Conservation (phyloP, 2,113 vertebrate species). For the Sula dactylatra region DNA sequence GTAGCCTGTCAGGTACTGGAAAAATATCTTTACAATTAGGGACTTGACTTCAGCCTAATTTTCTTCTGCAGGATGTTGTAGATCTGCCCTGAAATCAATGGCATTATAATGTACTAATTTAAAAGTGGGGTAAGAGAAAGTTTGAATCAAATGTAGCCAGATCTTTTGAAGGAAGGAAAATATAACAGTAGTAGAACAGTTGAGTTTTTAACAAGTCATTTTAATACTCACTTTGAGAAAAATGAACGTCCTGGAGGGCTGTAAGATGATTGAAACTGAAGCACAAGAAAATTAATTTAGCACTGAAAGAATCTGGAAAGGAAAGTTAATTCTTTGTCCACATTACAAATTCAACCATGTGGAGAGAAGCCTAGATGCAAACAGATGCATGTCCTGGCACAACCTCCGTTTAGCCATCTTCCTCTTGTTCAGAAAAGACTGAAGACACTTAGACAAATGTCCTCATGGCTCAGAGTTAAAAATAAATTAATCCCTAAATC, state of each 20-base stretch:
- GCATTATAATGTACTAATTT: not conserved
- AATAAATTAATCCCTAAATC: not conserved
- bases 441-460: not conserved
- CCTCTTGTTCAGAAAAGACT: not conserved
- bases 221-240: not conserved
- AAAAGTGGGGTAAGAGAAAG: not conserved
- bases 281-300: not conserved
- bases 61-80: not conserved
- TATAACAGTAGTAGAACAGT: not conserved
- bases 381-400: not conserved
- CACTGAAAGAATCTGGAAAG: not conserved
- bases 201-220: not conserved
- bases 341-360: not conserved
- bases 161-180: not conserved
- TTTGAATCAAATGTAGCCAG: not conserved
- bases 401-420: not conserved
- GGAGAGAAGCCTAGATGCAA: not conserved
- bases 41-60: not conserved
- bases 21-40: constrained; percentile 18
- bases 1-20: not conserved
- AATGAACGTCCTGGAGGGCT: not conserved
- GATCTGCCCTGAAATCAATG: not conserved
- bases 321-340: not conserved
- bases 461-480: not conserved
- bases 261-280: not conserved